phyloP scores from a whole-genome alignment of 2,113 vertebrate genomes.

The Elachura formosa region DNA sequence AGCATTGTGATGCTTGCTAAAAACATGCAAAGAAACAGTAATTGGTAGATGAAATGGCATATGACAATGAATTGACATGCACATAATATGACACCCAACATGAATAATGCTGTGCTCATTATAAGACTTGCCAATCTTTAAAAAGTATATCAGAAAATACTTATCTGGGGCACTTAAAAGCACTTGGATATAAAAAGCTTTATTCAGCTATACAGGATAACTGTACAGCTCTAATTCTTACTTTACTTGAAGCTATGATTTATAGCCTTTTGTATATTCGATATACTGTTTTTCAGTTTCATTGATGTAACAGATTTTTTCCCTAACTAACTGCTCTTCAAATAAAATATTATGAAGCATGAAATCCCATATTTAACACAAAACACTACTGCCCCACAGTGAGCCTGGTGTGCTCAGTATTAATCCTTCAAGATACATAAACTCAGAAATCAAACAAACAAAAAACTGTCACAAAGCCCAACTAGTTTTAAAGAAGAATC shows the following conservation, averaged over 20 bases:
- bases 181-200: background rate
- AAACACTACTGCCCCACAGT: background rate
- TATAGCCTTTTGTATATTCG: background rate
- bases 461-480: constrained; percentile 31
- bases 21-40: constrained; percentile 75
- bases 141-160: background rate
- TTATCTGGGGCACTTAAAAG: background rate
- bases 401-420: background rate
- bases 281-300: background rate
- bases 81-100: constrained; percentile 12
- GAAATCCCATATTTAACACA: background rate
- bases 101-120: background rate
- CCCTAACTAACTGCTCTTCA: constrained; percentile 1
- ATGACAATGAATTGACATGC: constrained; percentile 67
- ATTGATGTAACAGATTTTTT: background rate
- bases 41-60: background rate
- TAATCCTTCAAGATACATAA: background rate
- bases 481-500: constrained; percentile 20
- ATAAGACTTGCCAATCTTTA: constrained; percentile 29
- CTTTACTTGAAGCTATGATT: background rate
- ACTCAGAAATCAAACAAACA: constrained; percentile 16
- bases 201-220: background rate
- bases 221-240: background rate
- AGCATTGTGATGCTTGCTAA: background rate
- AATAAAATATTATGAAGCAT: background rate